Evolutionary conservation across 2,113 vertebrate genomes (phyloP), one percentile per base, ranked within the genome.

Genomic region (Psilopsiagon aymara): DNA sequence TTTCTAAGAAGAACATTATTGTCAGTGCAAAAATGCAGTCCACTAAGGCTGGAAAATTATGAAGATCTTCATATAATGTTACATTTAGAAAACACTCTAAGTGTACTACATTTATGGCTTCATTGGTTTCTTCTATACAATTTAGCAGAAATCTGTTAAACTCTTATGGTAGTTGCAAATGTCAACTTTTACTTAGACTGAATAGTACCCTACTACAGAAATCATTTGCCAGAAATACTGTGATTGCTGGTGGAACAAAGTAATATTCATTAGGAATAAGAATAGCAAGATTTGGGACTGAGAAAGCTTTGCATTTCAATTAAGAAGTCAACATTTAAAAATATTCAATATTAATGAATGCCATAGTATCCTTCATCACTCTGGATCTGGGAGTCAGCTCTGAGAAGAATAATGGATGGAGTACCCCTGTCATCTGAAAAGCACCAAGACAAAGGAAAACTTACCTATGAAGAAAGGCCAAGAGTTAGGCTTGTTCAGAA

Each of bases 1-100:
- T 91, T 94, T 81, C 57, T 81, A 78, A 66, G 75, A 82, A 95
- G 31, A 87, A 57, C 14, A 60, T 70, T 80, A 82, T 67, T 86
- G 66, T 44, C 29, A 71, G n/a, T 47, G 35, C 35, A 90, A 89
- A 94, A 93, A 90, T 74, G 39, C 59, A 13, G 0, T 57, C 88
- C 73, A 74, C 41, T 82, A 60, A 88, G 49, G 33, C 46, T 88
- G 44, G 71, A 95, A 88, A 90, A 93, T 62, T 79, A 62, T 17
- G 6, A 59, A 75, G 52, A 81, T 70, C 37, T 91, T 88, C 35
- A 41, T 57, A 51, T 29, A 77, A 44, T 52, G 17, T 49, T 75
- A 52, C 19, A 59, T 43, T 82, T 78, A 11, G 43, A 91, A 94
- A 92, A 68, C 2, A 3, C 11, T 64, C 19, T 39, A 35, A 51